These are phyloP conservation scores for Phyllotis vaccarum DNA, from an alignment of 2,797 vertebrate genomes.

Conservation along the genomic window DNA sequence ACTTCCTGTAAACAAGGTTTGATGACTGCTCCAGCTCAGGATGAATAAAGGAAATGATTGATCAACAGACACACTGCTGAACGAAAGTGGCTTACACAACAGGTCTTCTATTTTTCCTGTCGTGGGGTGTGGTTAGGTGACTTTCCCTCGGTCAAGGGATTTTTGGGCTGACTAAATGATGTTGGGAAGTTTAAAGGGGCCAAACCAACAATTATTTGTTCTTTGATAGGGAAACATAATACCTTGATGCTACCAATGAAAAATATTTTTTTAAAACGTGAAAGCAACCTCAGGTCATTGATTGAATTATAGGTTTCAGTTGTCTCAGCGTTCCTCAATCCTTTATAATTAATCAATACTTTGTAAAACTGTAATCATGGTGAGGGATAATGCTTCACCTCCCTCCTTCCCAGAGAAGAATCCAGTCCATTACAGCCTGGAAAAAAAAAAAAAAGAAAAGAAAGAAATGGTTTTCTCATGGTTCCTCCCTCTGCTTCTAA, in stretches of 20 bases:
- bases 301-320: constrained; percentile 52
- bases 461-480: background rate
- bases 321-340: constrained; percentile 13
- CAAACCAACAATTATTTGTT: constrained; percentile 25
- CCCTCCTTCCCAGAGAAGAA: background rate
- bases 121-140: constrained; percentile 73
- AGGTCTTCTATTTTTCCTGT: constrained; percentile 71
- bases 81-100: constrained; percentile 77
- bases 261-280: background rate
- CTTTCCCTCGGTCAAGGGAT: constrained; percentile 78
- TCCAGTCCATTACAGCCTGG: background rate
- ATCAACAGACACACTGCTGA: constrained; percentile 65
- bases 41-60: constrained; percentile 79
- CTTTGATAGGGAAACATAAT: constrained; percentile 13
- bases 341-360: background rate
- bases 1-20: constrained; percentile 85
- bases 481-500: constrained; percentile 41
- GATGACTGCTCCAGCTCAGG: constrained; percentile 73
- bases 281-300: constrained; percentile 41
- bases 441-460: background rate
- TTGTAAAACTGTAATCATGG: constrained; percentile 15
- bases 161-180: constrained; percentile 61
- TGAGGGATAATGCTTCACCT: background rate
- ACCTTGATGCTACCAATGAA: constrained; percentile 47
- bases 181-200: constrained; percentile 44